Evolutionary conservation across 2,113 vertebrate genomes (phyloP), one percentile per base, ranked within the genome.

Genomic region (Cricetomys ansorgei): DNA sequence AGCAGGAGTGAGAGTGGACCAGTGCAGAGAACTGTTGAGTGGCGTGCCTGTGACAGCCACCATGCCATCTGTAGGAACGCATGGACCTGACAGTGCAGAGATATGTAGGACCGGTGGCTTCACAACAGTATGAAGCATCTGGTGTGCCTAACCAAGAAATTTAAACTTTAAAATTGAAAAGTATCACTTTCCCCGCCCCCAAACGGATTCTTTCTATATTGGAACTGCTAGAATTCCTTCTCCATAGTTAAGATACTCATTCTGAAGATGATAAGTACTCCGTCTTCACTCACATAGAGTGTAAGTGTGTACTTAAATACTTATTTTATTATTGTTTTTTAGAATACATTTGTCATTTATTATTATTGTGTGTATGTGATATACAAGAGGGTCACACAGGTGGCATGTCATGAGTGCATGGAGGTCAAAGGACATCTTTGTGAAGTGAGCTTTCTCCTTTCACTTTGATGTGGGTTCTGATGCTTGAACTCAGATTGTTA

Each of bases 81-180:
- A 86, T 77, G 73, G 15, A 94, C 72, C 79, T 15, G 16, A 87
- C 9, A 25, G 31, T 80, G 31, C 7, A 70, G n/a, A 85, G 12
- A 7, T 59, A n/a, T 2, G 13, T 53, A 50, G n/a, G 10, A 0
- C 5, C 40, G 25, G 15, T 1, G 25, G 2, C 1, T 17, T 62
- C 43, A 9, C 8, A 31, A 48, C 57, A 48, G 31, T 53, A 1
- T 31, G 85, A 83, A 67, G 6, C 34, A 37, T 11, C 10, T 62
- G 69, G 0, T 59, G 12, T 23, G 27, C 25, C 59, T 59, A 23
- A 6, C 15, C 29, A 93, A 92, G 43, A 92, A 77, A 81, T 59
- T 59, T 59, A 5, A 5, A 81, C 81, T 76, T 81, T 67, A 59
- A 59, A 0, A 83, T n/a, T n/a, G 69, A 40, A 88, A 53, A 12